Evolutionary conservation across 2,113 vertebrate genomes (phyloP), one percentile per base, ranked within the genome.

Genomic region (Rhegmatorhina hoffmannsi): DNA sequence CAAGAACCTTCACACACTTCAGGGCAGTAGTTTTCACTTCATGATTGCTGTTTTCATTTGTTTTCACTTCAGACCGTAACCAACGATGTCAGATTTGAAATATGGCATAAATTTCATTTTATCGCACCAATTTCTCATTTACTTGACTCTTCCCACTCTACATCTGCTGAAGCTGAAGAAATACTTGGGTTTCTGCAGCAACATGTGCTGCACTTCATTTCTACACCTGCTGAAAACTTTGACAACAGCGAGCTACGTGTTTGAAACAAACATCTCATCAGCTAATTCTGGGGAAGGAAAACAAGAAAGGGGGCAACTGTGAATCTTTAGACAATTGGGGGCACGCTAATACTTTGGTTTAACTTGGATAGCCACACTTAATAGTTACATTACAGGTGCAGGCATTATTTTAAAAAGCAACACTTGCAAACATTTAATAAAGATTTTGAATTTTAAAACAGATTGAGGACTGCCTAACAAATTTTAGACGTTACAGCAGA

Each of bases 81-180:
- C 59, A 79, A 55, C 73, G 73, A 93, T 92, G 76, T 92, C 90
- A 96, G 86, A 56, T 78, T 90, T 93, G 81, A 91, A 89, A 92
- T 28, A 69, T 72, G 85, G 69, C 94, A 97, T 74, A 93, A 93
- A 94, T 75, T 90, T 56, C 52, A 75, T 78, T 95, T 94, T 93
- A 94, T 89, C 60, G 29, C 36, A 28, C 49, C 1, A 20, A 78
- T 60, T 78, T 90, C 82, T 96, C 87, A 93, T 96, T 96, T 96
- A 87, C 89, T 97, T 60, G 92, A 93, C 91, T 97, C 91, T 93
- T 97, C 92, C 95, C 94, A 96, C 95, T 94, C 92, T 93, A 93
- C 90, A 96, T 96, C 92, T 96, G 93, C 87, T 95, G 77, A 95
- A 95, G 66, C 50, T 2, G 2, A 86, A 87, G 76, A 53, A n/a